These are phyloP conservation scores for Nyleta sp. DNA, from an alignment of 2,888 invertebrate genomes.

Conservation along the genomic window DNA sequence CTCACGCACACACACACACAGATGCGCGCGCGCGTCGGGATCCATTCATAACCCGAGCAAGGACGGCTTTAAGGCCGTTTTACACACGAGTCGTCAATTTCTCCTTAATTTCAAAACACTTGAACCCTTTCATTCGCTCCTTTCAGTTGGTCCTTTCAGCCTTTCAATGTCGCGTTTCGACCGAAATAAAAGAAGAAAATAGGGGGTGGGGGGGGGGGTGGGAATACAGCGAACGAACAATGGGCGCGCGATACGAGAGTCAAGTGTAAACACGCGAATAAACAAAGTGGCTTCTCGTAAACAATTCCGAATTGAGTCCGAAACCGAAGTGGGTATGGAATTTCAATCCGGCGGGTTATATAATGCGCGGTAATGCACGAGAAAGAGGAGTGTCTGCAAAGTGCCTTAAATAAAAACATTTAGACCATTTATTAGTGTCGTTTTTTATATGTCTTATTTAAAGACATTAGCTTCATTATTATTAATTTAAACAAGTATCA, in stretches of 20 bases:
- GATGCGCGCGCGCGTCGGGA: slow-evolving; percentile 55
- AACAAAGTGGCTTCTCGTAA: slow-evolving; percentile 27
- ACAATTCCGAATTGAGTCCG: too few species aligned
- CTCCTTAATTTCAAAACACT: slow-evolving; percentile 51
- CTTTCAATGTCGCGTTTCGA: slow-evolving; percentile 22
- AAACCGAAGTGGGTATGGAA: too few species aligned
- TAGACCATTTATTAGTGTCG: too few species aligned
- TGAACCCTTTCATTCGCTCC: slow-evolving; percentile 19
- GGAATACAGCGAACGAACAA: too few species aligned
- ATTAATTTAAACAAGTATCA: too few species aligned
- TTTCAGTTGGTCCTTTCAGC: slow-evolving; percentile 24
- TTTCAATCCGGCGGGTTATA: too few species aligned
- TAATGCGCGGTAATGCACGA: too few species aligned
- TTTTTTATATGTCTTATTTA: too few species aligned
- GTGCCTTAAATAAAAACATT: too few species aligned
- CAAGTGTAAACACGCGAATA: slow-evolving; percentile 27
- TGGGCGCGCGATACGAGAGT: background rate
- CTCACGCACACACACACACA: slow-evolving; percentile 7
- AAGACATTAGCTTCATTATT: too few species aligned
- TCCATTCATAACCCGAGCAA: slow-evolving; percentile 80
- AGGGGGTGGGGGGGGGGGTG: too few species aligned
- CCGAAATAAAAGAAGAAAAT: slow-evolving; percentile 9
- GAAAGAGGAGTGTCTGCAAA: too few species aligned
- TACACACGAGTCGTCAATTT: slow-evolving; percentile 63
- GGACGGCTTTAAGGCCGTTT: slow-evolving; percentile 79